These are phyloP conservation scores for Petrocephalus schoutedeni DNA, from an alignment of 2,797 vertebrate species.

Conservation along the genomic window DNA sequence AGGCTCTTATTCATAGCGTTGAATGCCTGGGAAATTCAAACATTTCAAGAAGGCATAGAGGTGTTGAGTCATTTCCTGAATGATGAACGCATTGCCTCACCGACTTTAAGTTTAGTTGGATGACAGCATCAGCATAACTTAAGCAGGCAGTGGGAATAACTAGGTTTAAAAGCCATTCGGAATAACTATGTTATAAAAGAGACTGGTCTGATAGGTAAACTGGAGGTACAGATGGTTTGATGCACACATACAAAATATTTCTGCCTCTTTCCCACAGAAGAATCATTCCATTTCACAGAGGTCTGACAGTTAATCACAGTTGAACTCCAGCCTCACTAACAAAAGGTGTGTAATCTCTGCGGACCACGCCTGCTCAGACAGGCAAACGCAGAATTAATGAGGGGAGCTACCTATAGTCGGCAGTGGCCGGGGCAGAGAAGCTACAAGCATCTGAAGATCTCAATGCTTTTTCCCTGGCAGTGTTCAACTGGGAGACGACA, in stretches of 20 bases:
- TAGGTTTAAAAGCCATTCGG: not conserved
- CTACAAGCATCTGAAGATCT: not conserved
- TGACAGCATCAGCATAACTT: not conserved
- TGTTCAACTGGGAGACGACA: not conserved
- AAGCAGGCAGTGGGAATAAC: not conserved
- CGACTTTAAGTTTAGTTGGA: not conserved
- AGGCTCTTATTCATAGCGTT: not conserved
- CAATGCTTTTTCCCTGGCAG: not conserved
- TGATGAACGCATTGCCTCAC: not conserved
- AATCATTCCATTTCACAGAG: slow-evolving; percentile 66
- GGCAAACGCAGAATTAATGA: slow-evolving; percentile 62
- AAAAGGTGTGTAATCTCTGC: slow-evolving; percentile 67
- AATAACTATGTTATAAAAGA: not conserved
- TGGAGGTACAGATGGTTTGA: not conserved
- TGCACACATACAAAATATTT: not conserved
- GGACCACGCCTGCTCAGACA: slow-evolving; percentile 51
- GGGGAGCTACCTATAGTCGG: not conserved
- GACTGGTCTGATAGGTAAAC: not conserved
- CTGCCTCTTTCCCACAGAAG: slow-evolving; percentile 52
- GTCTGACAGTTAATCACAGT: slow-evolving; percentile 71
- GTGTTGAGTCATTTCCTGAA: not conserved
- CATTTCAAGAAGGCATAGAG: not conserved
- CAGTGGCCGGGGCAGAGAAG: not conserved
- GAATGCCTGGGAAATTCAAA: not conserved
- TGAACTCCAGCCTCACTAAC: slow-evolving; percentile 71